Conservation (phyloP, 2,113 vertebrate genomes). For the Amazona guildingii region DNA sequence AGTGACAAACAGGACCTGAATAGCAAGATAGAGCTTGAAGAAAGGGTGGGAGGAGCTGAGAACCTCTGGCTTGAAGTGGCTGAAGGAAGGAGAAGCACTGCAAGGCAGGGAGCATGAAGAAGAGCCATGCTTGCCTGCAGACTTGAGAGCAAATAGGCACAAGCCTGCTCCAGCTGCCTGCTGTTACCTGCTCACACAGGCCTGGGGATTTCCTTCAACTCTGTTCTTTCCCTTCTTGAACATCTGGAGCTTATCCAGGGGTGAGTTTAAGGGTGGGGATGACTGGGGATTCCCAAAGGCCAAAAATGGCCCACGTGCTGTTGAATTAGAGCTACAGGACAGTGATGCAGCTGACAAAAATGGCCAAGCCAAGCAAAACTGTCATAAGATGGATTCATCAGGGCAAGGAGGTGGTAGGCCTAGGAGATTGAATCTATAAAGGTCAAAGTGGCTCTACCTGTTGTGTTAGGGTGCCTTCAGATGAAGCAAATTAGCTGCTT, state of each 20-base stretch:
- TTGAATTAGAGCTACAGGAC: background rate
- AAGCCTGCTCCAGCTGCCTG: background rate
- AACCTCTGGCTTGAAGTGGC: background rate
- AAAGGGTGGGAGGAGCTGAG: background rate
- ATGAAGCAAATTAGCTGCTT: background rate
- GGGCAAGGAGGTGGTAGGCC: background rate
- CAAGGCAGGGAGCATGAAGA: background rate
- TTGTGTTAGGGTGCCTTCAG: background rate
- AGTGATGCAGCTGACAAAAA: background rate
- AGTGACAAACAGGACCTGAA: conserved; percentile 32
- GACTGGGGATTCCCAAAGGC: background rate
- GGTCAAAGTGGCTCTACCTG: background rate
- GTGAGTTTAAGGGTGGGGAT: background rate
- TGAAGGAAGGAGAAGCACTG: background rate
- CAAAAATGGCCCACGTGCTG: rapidly evolving
- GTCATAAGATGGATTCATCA: background rate
- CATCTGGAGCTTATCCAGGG: background rate
- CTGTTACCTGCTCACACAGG: background rate
- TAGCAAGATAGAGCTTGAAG: conserved; percentile 24
- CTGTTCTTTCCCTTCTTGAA: background rate
- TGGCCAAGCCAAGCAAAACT: background rate
- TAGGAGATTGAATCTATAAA: background rate
- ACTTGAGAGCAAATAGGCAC: background rate
- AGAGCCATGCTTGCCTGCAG: background rate
- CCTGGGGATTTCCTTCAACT: background rate